Percentiles rank a stretch among this genome's conserved stretches.
phyloP scores from a whole-genome alignment of 2,888 invertebrate species.

The Liodrosophila aerea region DNA sequence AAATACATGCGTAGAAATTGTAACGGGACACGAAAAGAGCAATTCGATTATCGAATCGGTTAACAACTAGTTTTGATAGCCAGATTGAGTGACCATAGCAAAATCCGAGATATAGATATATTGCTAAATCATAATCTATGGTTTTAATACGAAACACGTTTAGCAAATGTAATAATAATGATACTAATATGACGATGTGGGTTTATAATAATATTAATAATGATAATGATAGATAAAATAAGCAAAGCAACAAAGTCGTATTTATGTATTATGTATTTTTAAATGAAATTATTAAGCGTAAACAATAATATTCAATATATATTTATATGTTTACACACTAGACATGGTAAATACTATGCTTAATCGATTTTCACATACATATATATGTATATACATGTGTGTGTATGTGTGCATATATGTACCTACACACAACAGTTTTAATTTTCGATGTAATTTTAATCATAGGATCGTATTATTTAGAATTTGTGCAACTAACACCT shows the following conservation, averaged over 20 bases:
- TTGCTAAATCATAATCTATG: slow-evolving; percentile 60
- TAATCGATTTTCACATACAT: too few species aligned
- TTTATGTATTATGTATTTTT: slow-evolving; percentile 75
- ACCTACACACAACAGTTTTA: slow-evolving; percentile 44
- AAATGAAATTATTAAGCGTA: slow-evolving; percentile 65
- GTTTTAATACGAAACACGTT: slow-evolving; percentile 46
- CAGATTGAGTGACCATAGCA: slow-evolving; percentile 25
- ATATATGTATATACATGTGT: too few species aligned
- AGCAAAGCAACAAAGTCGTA: slow-evolving; percentile 55
- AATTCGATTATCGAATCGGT: slow-evolving; percentile 26
- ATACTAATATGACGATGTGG: slow-evolving; percentile 32
- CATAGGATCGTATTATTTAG: slow-evolving; percentile 32
- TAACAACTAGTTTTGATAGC: slow-evolving; percentile 32
- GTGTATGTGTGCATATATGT: slow-evolving; percentile 27
- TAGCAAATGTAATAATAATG: slow-evolving; percentile 25
- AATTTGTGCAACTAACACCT: slow-evolving; percentile 49
- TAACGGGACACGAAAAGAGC: slow-evolving; percentile 17
- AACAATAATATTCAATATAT: slow-evolving; percentile 24
- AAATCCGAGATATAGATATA: slow-evolving; percentile 23
- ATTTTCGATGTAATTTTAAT: slow-evolving; percentile 67
- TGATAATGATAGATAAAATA: too few species aligned
- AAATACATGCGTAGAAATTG: slow-evolving; percentile 22
- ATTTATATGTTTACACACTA: slow-evolving; percentile 17
- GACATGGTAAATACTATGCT: too few species aligned
- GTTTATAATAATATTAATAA: too few species aligned